Evolutionary conservation across 2,888 invertebrate species (phyloP).

Genomic region (Suillia variegata): DNA sequence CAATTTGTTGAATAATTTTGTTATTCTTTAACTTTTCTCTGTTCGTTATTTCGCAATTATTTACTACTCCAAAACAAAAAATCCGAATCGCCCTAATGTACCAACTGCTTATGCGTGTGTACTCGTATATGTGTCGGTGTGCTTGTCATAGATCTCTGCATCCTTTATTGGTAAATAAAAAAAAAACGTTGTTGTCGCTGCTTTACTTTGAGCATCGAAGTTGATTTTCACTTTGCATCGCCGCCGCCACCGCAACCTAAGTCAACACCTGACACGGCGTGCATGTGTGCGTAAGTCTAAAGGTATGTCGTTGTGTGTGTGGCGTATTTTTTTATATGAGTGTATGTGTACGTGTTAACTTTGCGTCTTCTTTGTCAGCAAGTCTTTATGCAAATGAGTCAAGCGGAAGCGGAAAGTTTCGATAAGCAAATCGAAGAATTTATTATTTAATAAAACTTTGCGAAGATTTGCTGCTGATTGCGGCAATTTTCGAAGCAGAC

Average conservation of each 20-base stretch:
- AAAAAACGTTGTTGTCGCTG: too few species aligned
- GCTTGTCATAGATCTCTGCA: neutral
- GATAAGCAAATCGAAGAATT: constrained; percentile 3
- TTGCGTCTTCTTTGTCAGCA: neutral
- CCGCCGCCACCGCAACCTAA: neutral
- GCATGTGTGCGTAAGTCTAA: neutral
- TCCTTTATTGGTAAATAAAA: too few species aligned
- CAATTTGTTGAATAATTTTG: too few species aligned
- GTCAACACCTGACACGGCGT: neutral
- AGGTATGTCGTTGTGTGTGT: neutral
- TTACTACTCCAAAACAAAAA: too few species aligned
- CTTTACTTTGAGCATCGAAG: too few species aligned
- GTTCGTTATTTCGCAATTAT: too few species aligned
- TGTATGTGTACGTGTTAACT: too few species aligned
- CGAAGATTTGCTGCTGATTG: too few species aligned
- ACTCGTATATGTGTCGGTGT: neutral
- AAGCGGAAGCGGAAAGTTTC: neutral
- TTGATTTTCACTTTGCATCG: constrained; percentile 6
- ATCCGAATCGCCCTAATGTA: too few species aligned
- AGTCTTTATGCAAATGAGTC: constrained; percentile 15
- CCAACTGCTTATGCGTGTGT: neutral
- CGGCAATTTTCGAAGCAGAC: too few species aligned
- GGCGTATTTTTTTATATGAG: neutral
- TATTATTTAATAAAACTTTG: too few species aligned
- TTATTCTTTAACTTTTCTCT: too few species aligned